Conservation (phyloP, 2,797 vertebrate genomes). For the Platyrinchus mystaceus region DNA sequence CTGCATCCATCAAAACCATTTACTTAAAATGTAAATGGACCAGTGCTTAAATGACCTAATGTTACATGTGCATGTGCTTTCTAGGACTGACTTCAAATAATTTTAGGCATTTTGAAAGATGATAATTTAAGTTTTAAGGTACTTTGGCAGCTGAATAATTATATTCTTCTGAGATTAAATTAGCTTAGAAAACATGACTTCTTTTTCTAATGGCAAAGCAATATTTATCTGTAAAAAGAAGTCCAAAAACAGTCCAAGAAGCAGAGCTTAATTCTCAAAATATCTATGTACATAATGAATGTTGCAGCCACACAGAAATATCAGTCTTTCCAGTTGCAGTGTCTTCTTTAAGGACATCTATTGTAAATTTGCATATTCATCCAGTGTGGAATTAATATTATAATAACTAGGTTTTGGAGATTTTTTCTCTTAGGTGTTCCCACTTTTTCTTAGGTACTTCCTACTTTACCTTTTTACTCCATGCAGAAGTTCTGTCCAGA, state of each 20-base stretch:
- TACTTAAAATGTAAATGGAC: not conserved
- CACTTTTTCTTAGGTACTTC: not conserved
- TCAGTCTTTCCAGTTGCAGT: not conserved
- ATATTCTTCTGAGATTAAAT: not conserved
- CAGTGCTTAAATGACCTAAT: not conserved
- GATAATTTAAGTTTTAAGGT: not conserved
- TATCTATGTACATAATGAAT: not conserved
- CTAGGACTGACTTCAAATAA: not conserved
- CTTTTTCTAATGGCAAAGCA: not conserved
- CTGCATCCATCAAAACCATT: not conserved
- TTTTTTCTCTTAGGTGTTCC: not conserved
- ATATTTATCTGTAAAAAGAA: not conserved
- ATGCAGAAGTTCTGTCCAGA: not conserved
- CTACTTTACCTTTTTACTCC: not conserved
- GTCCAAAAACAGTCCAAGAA: not conserved
- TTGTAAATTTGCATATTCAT: not conserved
- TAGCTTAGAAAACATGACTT: not conserved
- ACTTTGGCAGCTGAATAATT: not conserved
- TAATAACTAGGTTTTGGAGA: not conserved
- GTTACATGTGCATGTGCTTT: not conserved
- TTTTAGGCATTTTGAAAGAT: not conserved
- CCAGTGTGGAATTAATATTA: not conserved
- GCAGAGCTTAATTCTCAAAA: not conserved
- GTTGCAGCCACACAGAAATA: not conserved
- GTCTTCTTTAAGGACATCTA: not conserved